Evolutionary conservation across 2,888 invertebrate species (phyloP), one percentile per base, ranked within the genome.

Genomic region (Synergus gifuensis): DNA sequence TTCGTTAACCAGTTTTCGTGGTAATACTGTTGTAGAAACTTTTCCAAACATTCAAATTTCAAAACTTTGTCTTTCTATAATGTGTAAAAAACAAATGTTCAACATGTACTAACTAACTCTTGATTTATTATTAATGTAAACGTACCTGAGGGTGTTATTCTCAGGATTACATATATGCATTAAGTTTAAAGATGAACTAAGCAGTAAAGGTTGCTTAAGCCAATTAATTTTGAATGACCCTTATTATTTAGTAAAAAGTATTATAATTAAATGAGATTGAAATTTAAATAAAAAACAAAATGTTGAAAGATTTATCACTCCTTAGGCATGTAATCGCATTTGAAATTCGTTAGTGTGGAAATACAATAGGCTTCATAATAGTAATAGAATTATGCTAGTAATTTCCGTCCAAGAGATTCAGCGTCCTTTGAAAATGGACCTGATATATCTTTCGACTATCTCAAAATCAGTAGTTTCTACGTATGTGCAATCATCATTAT

Each of bases 331-430:
- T n/a, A 54, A 54, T 54, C 3, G 8, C n/a, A 54, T 54, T 18
- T 54, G n/a, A 9, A 54, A 54, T 54, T 54, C 8, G 9, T 54
- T 54, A n/a, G n/a, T 3, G 5, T 54, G 1, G 54, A 18, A 18
- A 9, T 22, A 46, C 67, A 69, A 69, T 46, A 16, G 46, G 16
- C 22, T 69, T 49, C 49, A 69, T 22, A 46, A 49, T 69, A 28
- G 69, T 28, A 16, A 49, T 69, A 28, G 28, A 14, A 49, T 49
- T 49, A 16, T 49, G 16, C 49, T 16, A 8, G 69, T 69, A 44
- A 69, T 69, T 49, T 49, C 69, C 49, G 69, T 69, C 28, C 18
- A 46, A 46, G 46, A 49, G 22, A 49, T 49, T 28, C 46, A 22
- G 49, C 28, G 16, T 69, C 12, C 49, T 69, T 49, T 69, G 49